A percentile compares a stretch with the other conserved stretches of the same genome.
Conservation (phyloP, 2,113 vertebrate species). For the Chiloscyllium plagiosum region DNA sequence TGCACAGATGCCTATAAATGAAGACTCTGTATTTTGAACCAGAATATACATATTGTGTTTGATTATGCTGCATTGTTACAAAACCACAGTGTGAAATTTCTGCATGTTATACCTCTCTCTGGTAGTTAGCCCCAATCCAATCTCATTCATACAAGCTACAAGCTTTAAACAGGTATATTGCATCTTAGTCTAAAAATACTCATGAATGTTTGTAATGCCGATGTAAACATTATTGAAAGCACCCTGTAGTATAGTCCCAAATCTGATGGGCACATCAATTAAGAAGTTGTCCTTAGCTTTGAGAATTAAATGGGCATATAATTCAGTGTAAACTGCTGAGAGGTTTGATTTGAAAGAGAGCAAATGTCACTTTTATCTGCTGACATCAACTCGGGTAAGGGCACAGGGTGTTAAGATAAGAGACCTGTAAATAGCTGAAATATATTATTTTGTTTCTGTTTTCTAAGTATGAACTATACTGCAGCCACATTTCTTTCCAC, state of each 20-base stretch:
- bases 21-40: not conserved
- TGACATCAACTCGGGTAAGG: not conserved
- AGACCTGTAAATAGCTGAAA: not conserved
- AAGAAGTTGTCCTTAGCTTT: not conserved
- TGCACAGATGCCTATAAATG: not conserved
- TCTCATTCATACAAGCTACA: not conserved
- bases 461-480: not conserved
- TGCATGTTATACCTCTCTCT: constrained; percentile 2
- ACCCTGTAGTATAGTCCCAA: not conserved
- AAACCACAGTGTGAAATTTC: not conserved
- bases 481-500: not conserved
- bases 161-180: not conserved
- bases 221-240: not conserved
- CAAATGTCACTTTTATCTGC: not conserved
- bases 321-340: not conserved
- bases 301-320: not conserved
- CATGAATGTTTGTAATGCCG: not conserved
- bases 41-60: not conserved
- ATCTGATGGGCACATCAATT: no score
- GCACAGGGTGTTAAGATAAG: not conserved
- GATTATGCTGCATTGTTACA: not conserved
- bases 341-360: not conserved
- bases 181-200: not conserved
- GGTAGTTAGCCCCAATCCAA: not conserved
- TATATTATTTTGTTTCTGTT: not conserved